Percentiles rank a stretch among this genome's conserved stretches.
phyloP scores from a whole-genome alignment of 2,888 invertebrate genomes.

The Lasioglossum malachurum region DNA sequence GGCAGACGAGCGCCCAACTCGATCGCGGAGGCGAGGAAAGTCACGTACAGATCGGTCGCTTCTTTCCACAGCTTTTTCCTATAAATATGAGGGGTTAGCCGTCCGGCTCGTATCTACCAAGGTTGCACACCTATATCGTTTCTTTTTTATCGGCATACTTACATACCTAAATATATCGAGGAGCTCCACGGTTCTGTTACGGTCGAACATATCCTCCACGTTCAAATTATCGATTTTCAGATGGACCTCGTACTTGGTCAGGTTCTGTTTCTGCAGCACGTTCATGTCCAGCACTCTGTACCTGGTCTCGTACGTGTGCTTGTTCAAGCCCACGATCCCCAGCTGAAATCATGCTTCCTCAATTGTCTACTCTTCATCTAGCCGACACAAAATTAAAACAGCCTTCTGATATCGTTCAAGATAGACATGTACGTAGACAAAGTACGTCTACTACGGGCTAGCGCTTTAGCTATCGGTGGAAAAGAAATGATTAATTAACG shows the following conservation, averaged over 20 bases:
- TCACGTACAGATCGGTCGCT: constrained; percentile 90
- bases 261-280: constrained; percentile 88
- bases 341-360: constrained; percentile 85
- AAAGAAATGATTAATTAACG: no score
- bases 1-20: constrained; percentile 94
- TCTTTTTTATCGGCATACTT: constrained; percentile 64
- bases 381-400: no score
- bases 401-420: no score
- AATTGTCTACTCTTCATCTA: neutral
- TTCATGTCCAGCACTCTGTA: constrained; percentile 88
- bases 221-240: constrained; percentile 96
- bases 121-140: constrained; percentile 2
- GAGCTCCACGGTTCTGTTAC: constrained; percentile 89
- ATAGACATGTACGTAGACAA: neutral
- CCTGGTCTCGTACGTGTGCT: constrained; percentile 91
- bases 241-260: constrained; percentile 91
- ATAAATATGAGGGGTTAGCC: constrained; percentile 37
- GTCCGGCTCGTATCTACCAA: neutral
- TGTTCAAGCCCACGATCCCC: constrained; percentile 92
- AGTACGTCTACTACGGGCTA: neutral
- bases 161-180: constrained; percentile 90
- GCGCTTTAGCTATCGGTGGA: neutral
- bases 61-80: constrained; percentile 92
- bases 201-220: constrained; percentile 94
- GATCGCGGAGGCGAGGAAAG: constrained; percentile 94